phyloP scores from a whole-genome alignment of 2,113 vertebrate genomes.

The Philantomba maxwellii region DNA sequence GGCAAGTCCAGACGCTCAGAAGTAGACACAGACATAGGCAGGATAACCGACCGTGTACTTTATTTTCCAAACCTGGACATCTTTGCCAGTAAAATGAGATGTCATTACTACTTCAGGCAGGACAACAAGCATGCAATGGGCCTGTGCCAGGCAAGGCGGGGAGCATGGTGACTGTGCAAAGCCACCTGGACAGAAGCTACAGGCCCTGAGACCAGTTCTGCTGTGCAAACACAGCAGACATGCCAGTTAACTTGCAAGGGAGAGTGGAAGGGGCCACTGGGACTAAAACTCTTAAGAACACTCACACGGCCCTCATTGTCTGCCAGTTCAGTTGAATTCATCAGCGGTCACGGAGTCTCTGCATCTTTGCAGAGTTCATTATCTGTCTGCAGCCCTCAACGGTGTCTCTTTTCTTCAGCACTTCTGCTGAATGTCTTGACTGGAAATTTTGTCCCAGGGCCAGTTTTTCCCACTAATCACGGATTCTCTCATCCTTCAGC shows the following conservation, averaged over 20 bases:
- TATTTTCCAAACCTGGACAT: neutral
- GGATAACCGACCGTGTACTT: neutral
- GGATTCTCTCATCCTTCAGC: neutral
- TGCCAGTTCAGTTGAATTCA: neutral
- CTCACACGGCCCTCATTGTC: neutral
- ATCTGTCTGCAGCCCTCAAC: neutral
- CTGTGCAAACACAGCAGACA: neutral
- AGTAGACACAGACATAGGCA: neutral
- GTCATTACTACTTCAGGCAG: neutral
- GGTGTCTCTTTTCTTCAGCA: neutral
- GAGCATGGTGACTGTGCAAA: neutral
- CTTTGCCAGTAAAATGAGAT: neutral
- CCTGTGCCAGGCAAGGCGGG: neutral
- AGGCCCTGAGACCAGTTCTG: neutral
- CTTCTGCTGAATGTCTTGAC: neutral
- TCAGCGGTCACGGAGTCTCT: neutral
- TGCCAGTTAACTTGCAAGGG: neutral
- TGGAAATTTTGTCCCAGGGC: neutral
- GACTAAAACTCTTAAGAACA: fast-evolving
- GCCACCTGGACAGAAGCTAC: neutral
- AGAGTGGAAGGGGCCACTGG: neutral
- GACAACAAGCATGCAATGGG: neutral
- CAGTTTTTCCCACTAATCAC: neutral
- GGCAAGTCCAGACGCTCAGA: neutral
- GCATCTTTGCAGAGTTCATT: neutral